Percentiles rank a stretch among this genome's conserved stretches.
Evolutionary conservation across 2,797 vertebrate species (phyloP).

Genomic region (Melanotaenia maccullochi): DNA sequence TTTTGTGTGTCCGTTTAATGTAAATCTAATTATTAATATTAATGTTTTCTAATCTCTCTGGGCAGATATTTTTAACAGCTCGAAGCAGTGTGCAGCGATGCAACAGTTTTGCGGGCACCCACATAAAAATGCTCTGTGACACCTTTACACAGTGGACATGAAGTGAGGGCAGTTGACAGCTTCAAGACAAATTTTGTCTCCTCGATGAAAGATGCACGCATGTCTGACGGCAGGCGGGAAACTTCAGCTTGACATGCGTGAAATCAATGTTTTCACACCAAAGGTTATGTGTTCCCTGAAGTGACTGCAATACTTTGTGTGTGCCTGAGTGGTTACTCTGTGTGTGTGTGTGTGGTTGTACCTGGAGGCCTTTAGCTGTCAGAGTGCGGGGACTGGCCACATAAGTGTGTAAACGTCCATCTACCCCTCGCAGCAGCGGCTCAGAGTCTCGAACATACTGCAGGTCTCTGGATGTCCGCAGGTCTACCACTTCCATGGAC

Average conservation of each 20-base stretch:
- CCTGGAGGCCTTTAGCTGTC: slow-evolving; percentile 81
- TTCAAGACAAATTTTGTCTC: slow-evolving; percentile 56
- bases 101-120: slow-evolving; percentile 39
- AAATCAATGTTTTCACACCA: slow-evolving; percentile 78
- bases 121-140: slow-evolving; percentile 21
- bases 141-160: slow-evolving; percentile 35
- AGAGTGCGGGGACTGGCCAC: slow-evolving; percentile 68
- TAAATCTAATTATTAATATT: slow-evolving; percentile 31
- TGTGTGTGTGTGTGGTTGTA: slow-evolving; percentile 78
- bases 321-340: slow-evolving; percentile 59
- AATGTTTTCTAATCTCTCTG: slow-evolving; percentile 16
- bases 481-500: slow-evolving; percentile 93
- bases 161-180: slow-evolving; percentile 51
- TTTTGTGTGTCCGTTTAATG: slow-evolving; percentile 7
- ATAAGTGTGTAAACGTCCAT: slow-evolving; percentile 81
- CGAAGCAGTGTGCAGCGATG: slow-evolving; percentile 38
- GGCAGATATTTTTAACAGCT: slow-evolving; percentile 6
- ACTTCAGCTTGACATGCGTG: slow-evolving; percentile 62
- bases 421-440: slow-evolving; percentile 91
- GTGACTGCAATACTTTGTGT: slow-evolving; percentile 39
- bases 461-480: slow-evolving; percentile 94
- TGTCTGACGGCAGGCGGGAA: slow-evolving; percentile 52
- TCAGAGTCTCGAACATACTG: slow-evolving; percentile 96
- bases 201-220: slow-evolving; percentile 43
- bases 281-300: slow-evolving; percentile 64